Percentiles rank a stretch among this genome's conserved stretches.
Conservation (phyloP, 2,888 invertebrate genomes). For the Adineta ricciae region DNA sequence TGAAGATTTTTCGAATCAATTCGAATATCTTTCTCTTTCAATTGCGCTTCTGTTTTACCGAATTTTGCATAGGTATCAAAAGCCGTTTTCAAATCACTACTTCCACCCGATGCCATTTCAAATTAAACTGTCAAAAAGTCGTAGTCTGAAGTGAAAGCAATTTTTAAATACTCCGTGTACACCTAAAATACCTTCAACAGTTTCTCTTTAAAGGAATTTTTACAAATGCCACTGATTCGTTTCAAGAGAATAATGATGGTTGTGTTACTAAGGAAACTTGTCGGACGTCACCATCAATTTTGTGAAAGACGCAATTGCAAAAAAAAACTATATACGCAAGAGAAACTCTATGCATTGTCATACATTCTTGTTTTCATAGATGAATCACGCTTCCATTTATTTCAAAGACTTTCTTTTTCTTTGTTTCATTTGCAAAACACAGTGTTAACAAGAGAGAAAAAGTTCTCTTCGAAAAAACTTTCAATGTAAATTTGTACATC, state of each 20-base stretch:
- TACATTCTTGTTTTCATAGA: not conserved
- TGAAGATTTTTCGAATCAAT: slow-evolving; percentile 33
- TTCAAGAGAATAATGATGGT: not conserved
- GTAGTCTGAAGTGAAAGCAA: not conserved
- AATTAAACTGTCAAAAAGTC: not conserved
- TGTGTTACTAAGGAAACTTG: not conserved
- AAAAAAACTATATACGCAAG: not conserved
- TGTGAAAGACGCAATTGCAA: not conserved
- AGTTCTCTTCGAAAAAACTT: not conserved
- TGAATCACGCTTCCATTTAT: not conserved
- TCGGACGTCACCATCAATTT: not conserved
- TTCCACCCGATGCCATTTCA: slow-evolving; percentile 6
- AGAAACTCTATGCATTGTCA: not conserved
- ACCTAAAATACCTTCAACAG: not conserved
- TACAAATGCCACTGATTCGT: not conserved
- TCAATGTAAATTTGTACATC: not conserved
- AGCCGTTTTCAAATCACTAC: not conserved
- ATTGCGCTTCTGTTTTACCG: slow-evolving; percentile 33
- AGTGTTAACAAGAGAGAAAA: not conserved
- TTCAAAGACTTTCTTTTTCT: not conserved
- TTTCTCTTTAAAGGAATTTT: not conserved
- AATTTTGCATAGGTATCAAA: slow-evolving; percentile 34
- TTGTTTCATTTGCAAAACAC: not conserved
- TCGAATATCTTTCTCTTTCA: slow-evolving; percentile 29
- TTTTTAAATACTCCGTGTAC: not conserved